Percentiles rank a stretch among this genome's conserved stretches.
Evolutionary conservation across 2,797 vertebrate genomes (phyloP).

Genomic region (Selene dorsalis): DNA sequence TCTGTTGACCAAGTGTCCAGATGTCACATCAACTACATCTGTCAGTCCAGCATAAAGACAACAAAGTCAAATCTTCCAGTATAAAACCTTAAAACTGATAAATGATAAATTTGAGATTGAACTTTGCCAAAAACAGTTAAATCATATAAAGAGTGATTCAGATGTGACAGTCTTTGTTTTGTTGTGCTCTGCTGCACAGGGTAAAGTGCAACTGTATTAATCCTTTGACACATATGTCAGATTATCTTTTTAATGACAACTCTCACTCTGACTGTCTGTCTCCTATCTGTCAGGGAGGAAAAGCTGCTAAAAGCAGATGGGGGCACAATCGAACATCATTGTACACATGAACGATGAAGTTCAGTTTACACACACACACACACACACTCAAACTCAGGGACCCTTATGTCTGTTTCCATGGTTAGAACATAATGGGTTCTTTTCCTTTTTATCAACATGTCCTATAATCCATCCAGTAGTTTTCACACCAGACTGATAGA

Average conservation of each 20-base stretch:
- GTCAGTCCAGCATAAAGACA: not conserved
- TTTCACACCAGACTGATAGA: not conserved
- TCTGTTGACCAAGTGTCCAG: not conserved
- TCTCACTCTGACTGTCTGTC: slow-evolving; percentile 6
- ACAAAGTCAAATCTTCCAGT: not conserved
- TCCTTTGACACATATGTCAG: not conserved
- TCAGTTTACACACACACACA: slow-evolving; percentile 4
- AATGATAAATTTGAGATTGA: not conserved
- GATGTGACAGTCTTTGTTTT: not conserved
- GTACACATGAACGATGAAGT: slow-evolving; percentile 29
- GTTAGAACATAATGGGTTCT: slow-evolving; percentile 38
- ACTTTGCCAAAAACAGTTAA: not conserved
- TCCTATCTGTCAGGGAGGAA: not conserved
- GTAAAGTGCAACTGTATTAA: not conserved
- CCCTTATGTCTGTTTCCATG: slow-evolving; percentile 58
- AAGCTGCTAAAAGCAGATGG: slow-evolving; percentile 35
- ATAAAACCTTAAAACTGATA: not conserved
- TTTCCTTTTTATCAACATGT: slow-evolving; percentile 16
- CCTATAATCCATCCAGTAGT: not conserved
- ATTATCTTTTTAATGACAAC: not conserved
- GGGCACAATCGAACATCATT: slow-evolving; percentile 22
- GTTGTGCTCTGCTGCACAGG: not conserved
- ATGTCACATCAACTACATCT: not conserved
- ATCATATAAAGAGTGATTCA: not conserved
- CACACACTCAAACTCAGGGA: slow-evolving; percentile 19